Evolutionary conservation across 1,140 invertebrate genomes (phyloP).

Genomic region (Holcopasites calliopsidis): DNA sequence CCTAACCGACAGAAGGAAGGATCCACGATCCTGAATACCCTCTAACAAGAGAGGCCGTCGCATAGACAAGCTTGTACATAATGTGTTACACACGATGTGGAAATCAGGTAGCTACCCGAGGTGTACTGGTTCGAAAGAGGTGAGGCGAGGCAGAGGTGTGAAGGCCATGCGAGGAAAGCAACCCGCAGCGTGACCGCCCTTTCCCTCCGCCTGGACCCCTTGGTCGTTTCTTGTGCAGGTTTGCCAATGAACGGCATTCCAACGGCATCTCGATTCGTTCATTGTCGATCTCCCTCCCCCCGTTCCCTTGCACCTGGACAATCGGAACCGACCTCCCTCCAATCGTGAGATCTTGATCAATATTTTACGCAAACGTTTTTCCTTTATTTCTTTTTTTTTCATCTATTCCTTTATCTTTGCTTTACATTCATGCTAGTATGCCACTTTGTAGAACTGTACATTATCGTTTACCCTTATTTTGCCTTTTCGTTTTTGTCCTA

Average conservation of each 20-base stretch:
- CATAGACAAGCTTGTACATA: constrained; percentile 8
- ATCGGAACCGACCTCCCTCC: constrained; percentile 2
- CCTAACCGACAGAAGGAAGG: neutral
- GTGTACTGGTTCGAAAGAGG: constrained; percentile 25
- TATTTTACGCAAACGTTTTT: neutral
- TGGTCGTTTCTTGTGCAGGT: constrained; percentile 30
- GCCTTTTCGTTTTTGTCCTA: neutral
- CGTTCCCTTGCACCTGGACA: neutral
- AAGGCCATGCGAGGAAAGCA: constrained; percentile 58
- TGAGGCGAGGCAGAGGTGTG: constrained; percentile 45
- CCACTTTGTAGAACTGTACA: too few species aligned
- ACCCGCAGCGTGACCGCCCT: constrained; percentile 35
- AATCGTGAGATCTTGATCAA: neutral
- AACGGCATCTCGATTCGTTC: constrained; percentile 47
- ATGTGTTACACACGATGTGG: constrained; percentile 32
- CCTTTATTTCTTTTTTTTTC: too few species aligned
- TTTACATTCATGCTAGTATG: too few species aligned
- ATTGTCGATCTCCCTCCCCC: constrained; percentile 22
- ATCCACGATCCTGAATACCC: constrained; percentile 6
- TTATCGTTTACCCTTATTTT: neutral
- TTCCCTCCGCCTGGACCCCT: neutral
- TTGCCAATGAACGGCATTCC: constrained; percentile 56
- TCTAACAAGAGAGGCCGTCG: neutral
- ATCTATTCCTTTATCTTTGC: too few species aligned
- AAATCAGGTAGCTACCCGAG: constrained; percentile 21